Percentiles rank a stretch among this genome's conserved stretches.
These are phyloP conservation scores for Drosophila mayaguana DNA, from an alignment of 2,888 invertebrate genomes.

Conservation along the genomic window DNA sequence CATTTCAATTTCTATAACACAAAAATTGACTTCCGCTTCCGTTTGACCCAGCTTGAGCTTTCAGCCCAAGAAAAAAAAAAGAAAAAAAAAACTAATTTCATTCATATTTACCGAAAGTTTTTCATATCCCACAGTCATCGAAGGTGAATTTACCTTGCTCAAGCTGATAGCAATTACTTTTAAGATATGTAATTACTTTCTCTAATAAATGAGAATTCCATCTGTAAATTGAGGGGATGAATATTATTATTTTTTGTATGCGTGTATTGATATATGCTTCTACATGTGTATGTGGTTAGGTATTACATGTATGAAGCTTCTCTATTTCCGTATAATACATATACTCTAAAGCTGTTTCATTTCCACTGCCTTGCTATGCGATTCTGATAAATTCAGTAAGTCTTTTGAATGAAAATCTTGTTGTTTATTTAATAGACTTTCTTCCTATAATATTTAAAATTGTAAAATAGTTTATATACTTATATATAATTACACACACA, in stretches of 20 bases:
- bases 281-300: not conserved
- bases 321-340: not conserved
- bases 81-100: conserved; percentile 29
- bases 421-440: not conserved
- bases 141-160: not conserved
- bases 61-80: conserved; percentile 19
- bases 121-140: not conserved
- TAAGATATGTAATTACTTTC: conserved; percentile 3
- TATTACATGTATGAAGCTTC: not conserved
- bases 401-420: not conserved
- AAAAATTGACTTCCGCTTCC: conserved; percentile 71
- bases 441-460: no score
- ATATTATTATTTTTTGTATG: no score
- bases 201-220: not conserved
- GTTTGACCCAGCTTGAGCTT: conserved; percentile 54
- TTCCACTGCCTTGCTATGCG: no score
- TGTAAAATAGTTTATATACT: no score
- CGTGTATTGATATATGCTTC: no score
- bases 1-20: conserved; percentile 71
- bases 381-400: no score
- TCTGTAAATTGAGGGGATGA: not conserved
- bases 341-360: no score
- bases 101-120: conserved; percentile 25
- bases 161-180: not conserved
- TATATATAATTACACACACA: no score